Conservation (phyloP, 2,888 invertebrate species). For the Agrilus mali region DNA sequence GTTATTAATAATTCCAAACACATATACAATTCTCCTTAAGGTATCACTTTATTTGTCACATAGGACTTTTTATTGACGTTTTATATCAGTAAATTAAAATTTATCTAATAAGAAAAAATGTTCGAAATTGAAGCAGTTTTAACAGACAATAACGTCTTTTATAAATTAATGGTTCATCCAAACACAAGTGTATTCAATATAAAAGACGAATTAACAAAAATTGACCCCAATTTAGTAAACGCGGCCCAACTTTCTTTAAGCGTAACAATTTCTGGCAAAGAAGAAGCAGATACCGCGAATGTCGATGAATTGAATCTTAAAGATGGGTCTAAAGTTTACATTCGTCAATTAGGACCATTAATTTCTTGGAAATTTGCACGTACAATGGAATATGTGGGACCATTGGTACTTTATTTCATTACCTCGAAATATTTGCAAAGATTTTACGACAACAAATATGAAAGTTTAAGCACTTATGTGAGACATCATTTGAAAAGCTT, state of each 20-base stretch:
- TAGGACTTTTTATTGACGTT: too few species aligned
- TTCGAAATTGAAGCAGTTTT: too few species aligned
- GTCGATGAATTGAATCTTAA: constrained; percentile 54
- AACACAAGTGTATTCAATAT: constrained; percentile 59
- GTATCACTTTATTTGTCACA: too few species aligned
- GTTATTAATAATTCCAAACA: too few species aligned
- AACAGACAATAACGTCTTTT: too few species aligned
- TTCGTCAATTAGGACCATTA: constrained; percentile 95
- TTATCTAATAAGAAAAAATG: too few species aligned
- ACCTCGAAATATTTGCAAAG: constrained; percentile 79
- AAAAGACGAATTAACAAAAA: constrained; percentile 58
- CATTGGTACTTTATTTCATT: constrained; percentile 80
- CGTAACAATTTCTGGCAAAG: constrained; percentile 69
- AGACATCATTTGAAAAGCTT: background rate
- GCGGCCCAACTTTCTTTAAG: constrained; percentile 78
- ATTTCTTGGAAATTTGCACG: constrained; percentile 98
- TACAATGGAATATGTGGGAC: constrained; percentile 92
- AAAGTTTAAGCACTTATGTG: constrained; percentile 13
- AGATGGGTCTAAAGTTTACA: constrained; percentile 64
- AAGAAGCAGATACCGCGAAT: constrained; percentile 65
- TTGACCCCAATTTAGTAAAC: constrained; percentile 51
- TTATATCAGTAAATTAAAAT: too few species aligned
- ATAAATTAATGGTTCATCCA: constrained; percentile 32
- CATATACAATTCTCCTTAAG: too few species aligned
- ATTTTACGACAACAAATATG: constrained; percentile 58